phyloP scores from a whole-genome alignment of 2,113 vertebrate genomes.

The Danio rerio region DNA sequence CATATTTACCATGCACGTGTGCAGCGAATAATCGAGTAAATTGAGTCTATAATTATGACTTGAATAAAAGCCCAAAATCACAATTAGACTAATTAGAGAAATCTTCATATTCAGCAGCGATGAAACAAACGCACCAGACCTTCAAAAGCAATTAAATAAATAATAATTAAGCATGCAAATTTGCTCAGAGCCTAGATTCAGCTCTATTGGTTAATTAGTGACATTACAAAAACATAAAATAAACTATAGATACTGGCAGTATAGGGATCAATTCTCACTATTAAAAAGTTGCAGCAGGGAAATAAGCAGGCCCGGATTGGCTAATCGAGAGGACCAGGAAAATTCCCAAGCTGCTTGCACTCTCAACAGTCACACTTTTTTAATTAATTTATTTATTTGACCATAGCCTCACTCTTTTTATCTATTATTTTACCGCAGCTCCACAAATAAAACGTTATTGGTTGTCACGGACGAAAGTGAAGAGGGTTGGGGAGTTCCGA shows the following conservation, averaged over 20 bases:
- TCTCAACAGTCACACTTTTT: too few relatives aligned
- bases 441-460: too few relatives aligned
- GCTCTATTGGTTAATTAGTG: not conserved
- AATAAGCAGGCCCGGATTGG: too few relatives aligned
- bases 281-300: too few relatives aligned
- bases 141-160: not conserved
- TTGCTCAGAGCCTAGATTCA: not conserved
- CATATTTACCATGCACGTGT: not conserved
- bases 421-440: too few relatives aligned
- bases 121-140: conserved; percentile 2
- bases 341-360: too few relatives aligned
- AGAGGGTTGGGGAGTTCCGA: too few relatives aligned
- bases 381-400: too few relatives aligned
- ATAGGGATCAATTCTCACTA: too few relatives aligned
- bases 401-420: too few relatives aligned
- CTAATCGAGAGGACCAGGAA: too few relatives aligned
- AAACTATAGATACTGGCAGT: not conserved
- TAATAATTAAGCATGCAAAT: not conserved
- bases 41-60: not conserved
- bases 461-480: too few relatives aligned
- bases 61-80: not conserved
- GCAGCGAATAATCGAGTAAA: not conserved
- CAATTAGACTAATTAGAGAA: not conserved
- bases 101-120: not conserved
- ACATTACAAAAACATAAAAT: not conserved